Conservation (phyloP, 2,888 invertebrate species). For the Drosophila lutescens region DNA sequence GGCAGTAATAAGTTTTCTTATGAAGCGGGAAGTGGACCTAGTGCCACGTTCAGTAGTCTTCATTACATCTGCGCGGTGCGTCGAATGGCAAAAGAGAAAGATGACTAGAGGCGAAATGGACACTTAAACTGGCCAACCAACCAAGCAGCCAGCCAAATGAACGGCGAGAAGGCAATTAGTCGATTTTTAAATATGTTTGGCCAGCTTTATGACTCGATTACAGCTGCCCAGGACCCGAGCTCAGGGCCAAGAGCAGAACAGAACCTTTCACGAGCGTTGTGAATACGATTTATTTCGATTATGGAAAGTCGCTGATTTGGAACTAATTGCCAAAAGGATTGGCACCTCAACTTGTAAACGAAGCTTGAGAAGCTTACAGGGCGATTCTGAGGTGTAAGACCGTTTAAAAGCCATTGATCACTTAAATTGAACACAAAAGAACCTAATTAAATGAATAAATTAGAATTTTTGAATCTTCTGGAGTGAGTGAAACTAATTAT, state of each 20-base stretch:
- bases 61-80: slow-evolving; percentile 25
- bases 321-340: slow-evolving; percentile 73
- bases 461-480: neutral
- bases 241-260: slow-evolving; percentile 31
- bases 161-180: slow-evolving; percentile 65
- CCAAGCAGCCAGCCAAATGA: slow-evolving; percentile 23
- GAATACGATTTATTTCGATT: slow-evolving; percentile 80
- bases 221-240: slow-evolving; percentile 46
- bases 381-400: neutral
- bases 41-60: slow-evolving; percentile 31
- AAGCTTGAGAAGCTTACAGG: neutral
- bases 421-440: neutral
- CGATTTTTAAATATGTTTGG: slow-evolving; percentile 76
- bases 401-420: neutral
- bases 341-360: slow-evolving; percentile 3
- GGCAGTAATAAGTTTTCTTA: neutral
- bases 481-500: neutral
- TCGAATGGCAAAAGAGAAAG: slow-evolving; percentile 33
- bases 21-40: slow-evolving; percentile 5
- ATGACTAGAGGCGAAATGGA: slow-evolving; percentile 18
- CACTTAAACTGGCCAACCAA: slow-evolving; percentile 57
- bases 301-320: slow-evolving; percentile 81
- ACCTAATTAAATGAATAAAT: neutral
- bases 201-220: slow-evolving; percentile 57
- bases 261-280: slow-evolving; percentile 55